These are phyloP conservation scores for Setophaga petechia DNA, from an alignment of 2,113 vertebrate genomes.

Conservation along the genomic window DNA sequence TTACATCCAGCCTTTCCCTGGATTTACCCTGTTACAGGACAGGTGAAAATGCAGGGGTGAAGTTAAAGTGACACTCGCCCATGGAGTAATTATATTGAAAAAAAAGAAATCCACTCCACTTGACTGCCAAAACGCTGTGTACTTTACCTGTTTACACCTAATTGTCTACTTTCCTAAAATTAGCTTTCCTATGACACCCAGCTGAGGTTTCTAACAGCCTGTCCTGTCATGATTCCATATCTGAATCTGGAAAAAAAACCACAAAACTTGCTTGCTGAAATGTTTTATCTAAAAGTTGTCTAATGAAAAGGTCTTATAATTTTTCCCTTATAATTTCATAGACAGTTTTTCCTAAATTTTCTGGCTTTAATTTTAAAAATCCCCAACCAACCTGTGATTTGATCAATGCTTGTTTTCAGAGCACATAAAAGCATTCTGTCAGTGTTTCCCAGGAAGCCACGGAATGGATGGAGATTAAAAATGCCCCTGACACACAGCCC, in stretches of 20 bases:
- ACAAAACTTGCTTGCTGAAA: background rate
- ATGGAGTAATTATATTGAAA: background rate
- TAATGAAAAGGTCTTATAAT: background rate
- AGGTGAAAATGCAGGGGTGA: background rate
- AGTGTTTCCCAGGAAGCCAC: background rate
- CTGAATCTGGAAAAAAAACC: background rate
- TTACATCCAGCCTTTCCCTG: background rate
- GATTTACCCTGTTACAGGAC: background rate
- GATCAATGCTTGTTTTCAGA: background rate
- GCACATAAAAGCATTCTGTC: background rate
- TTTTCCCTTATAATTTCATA: accelerated
- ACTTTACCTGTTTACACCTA: background rate
- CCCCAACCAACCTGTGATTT: background rate
- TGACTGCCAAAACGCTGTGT: background rate
- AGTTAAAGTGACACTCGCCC: background rate
- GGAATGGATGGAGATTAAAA: background rate
- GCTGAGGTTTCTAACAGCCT: background rate
- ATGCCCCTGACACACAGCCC: background rate
- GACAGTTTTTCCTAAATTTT: background rate
- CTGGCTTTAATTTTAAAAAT: background rate
- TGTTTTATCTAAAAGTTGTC: background rate
- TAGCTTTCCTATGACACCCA: background rate
- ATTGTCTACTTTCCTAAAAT: background rate
- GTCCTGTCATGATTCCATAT: background rate
- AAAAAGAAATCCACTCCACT: background rate